Evolutionary conservation across 1,140 invertebrate genomes (phyloP), one percentile per base, ranked within the genome.

Genomic region (Trichonephila clavipes): DNA sequence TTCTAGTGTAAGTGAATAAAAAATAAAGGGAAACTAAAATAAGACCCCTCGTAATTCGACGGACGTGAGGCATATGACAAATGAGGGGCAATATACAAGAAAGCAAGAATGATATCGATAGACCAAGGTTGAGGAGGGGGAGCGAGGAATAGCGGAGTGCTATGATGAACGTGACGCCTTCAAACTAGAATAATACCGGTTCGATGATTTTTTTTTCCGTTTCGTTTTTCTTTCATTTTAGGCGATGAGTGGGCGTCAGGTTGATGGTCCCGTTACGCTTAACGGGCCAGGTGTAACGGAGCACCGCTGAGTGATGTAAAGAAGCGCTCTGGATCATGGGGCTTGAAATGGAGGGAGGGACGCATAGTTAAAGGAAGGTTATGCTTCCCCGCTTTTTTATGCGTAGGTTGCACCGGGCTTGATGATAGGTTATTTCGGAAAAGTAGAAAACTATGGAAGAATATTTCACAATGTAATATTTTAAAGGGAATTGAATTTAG

Each of bases 1-100:
- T 91, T 91, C 61, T 62, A 24, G 51, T 51, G 61, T 83, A 34
- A n/a, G 58, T 83, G 89, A 91, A 91, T 83, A 83, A 91, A 91
- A 83, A 83, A 91, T 83, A 81, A 90, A 81, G 19, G n/a, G 16
- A 51, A 51, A 51, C 88, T 81, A 28, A 81, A 81, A 72, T 34
- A 86, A 86, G 44, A 40, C 64, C 28, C 44, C 28, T 40, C 51
- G 72, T 90, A 91, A 83, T 51, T 83, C 69, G 10, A 3, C 1
- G 58, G 81, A 91, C 89, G 89, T 91, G 89, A 91, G 88, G 34
- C 77, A 77, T 40, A 83, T 91, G 89, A 91, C 77, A 91, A 91
- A 91, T 91, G 89, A 91, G 89, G 10, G 59, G 77, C 81, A 90
- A 90, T 82, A 40, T 90, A 81, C 58, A 77, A 90, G 88, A 72